Percentiles rank a stretch among this genome's conserved stretches.
phyloP scores from a whole-genome alignment of 2,797 vertebrate genomes.

The Macropus fuliginosus region DNA sequence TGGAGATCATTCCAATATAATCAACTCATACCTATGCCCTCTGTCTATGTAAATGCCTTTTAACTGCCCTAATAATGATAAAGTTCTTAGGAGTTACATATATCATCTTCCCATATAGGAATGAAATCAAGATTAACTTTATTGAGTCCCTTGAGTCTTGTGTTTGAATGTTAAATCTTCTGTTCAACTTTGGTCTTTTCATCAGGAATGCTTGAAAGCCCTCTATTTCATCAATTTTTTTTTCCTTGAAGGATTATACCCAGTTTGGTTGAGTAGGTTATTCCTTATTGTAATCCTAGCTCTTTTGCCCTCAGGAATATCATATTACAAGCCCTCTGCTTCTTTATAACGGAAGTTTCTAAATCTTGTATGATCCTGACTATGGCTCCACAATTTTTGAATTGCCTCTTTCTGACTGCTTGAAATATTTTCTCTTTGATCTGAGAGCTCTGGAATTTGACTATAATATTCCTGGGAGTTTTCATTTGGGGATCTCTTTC shows the following conservation, averaged over 20 bases:
- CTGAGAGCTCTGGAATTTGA: not conserved
- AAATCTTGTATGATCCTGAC: not conserved
- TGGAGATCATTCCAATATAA: not conserved
- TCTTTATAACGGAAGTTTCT: not conserved
- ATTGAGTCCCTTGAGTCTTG: not conserved
- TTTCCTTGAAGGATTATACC: not conserved
- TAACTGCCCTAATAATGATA: not conserved
- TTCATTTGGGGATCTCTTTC: not conserved
- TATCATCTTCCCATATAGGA: not conserved
- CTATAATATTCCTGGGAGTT: not conserved
- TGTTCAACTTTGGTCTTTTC: not conserved
- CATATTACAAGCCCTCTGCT: not conserved
- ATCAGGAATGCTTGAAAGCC: not conserved
- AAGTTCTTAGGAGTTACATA: not conserved
- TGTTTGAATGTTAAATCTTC: not conserved
- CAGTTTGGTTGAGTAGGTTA: not conserved
- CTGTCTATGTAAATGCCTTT: not conserved
- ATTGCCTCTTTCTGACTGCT: not conserved
- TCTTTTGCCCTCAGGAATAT: not conserved
- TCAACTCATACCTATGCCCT: not conserved
- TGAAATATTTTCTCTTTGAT: not conserved
- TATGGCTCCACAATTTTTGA: not conserved
- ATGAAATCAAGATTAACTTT: not conserved
- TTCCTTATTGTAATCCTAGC: not conserved
- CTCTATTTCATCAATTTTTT: not conserved